Percentiles rank a stretch among this genome's conserved stretches.
phyloP scores from a whole-genome alignment of 2,888 invertebrate genomes.

The Busseola fusca region DNA sequence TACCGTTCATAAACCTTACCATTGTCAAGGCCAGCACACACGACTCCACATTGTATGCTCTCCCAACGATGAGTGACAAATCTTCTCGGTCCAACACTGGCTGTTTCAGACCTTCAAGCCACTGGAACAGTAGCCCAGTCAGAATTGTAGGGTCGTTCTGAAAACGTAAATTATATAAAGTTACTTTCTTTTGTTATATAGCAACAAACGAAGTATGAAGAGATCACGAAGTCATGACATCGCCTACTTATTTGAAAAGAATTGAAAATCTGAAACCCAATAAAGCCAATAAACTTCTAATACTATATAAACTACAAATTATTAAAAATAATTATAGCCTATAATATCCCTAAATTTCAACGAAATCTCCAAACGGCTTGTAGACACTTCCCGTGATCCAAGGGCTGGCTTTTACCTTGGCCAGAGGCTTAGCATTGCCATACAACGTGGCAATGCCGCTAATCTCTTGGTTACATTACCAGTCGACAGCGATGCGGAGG shows the following conservation, averaged over 20 bases:
- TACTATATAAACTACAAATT: too few species aligned
- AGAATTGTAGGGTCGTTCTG: constrained; percentile 89
- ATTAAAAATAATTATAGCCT: too few species aligned
- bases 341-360: too few species aligned
- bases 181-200: background rate
- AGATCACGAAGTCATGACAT: background rate
- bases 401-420: too few species aligned
- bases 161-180: background rate
- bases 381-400: too few species aligned
- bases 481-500: too few species aligned
- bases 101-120: constrained; percentile 93
- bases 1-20: constrained; percentile 70
- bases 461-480: too few species aligned
- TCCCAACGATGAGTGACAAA: constrained; percentile 90
- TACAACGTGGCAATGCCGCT: too few species aligned
- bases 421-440: too few species aligned
- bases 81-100: constrained; percentile 91
- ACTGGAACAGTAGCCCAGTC: constrained; percentile 91
- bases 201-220: background rate
- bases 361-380: too few species aligned
- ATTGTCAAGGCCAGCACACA: constrained; percentile 89
- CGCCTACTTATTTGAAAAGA: background rate
- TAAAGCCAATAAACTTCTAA: too few species aligned
- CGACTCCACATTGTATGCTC: constrained; percentile 89
- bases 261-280: too few species aligned